Evolutionary conservation across 2,113 vertebrate genomes (phyloP), one percentile per base, ranked within the genome.

Genomic region (Thinocorus orbignyianus): DNA sequence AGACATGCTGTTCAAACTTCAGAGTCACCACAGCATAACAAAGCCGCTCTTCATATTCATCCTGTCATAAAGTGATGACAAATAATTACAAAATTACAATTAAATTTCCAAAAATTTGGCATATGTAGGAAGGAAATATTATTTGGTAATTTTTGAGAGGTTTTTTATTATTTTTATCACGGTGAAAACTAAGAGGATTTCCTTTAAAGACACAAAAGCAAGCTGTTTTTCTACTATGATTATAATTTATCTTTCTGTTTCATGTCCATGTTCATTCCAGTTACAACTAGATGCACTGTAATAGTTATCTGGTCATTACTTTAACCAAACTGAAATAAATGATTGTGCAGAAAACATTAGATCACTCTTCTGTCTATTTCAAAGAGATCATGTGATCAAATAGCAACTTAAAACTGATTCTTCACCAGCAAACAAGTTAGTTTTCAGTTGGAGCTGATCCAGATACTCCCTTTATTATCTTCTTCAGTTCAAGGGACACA

Each of bases 21-120:
- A 98, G 98, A 79, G 98, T 98, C 95, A 99, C 98, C 84, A 99
- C 85, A 94, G 99, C 97, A 35, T 98, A 98, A 81, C 81, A 98
- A 86, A 99, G 98, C 78, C 99, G 97, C 83, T 99, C 99, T 97
- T 99, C 99, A 97, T 99, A 99, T 85, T 99, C 99, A 94, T 99
- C 98, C 99, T 99, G 95, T 69, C 68, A 95, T 49, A 98, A 96
- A 93, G 46, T 39, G 54, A 39, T 37, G 46, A 90, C 8, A 30
- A 93, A 89, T 42, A 83, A 77, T 39, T 37, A 81, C 20, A 84
- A 85, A 33, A 55, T 39, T 72, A 72, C 13, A 65, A 41, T 64
- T 44, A 71, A 5, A 61, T n/a, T 54, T 86, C 16, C 10, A 26
- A 82, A 90, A 64, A 16, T 5, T 22, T 71, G 17, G 22, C 54